Evolutionary conservation across 2,113 vertebrate genomes (phyloP), one percentile per base, ranked within the genome.

Genomic region (Zingel zingel): DNA sequence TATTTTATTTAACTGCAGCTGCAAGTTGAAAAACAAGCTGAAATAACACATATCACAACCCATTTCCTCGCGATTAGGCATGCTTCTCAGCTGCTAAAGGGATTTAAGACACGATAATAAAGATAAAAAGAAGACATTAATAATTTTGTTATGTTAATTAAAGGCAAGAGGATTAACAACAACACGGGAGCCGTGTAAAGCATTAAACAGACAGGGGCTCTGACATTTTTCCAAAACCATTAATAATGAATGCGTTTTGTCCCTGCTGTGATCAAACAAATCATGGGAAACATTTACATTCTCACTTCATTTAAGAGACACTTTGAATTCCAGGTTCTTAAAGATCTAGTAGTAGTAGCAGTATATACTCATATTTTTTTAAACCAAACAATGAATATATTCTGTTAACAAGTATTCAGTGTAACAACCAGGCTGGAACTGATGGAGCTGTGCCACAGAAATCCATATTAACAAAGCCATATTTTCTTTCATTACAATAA

Each of bases 71-170:
- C 66, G 84, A 95, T 95, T 94, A 92, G 91, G 65, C 92, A 94
- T 66, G 92, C 91, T 89, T 94, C 91, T 93, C 78, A 79, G 84
- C 81, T 48, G 68, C 93, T 95, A 95, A 95, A 90, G 81, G 90
- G 94, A 95, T 95, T 95, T 94, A 84, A 87, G 76, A 82, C 83
- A 91, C 33, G 91, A 94, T 95, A 93, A 94, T 91, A 86, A 83
- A 93, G 91, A 95, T 94, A 93, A 94, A 93, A 93, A 90, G 79
- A 79, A 92, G 85, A 91, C 93, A 94, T 94, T 95, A 93, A 94
- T 92, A 86, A 91, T 93, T 91, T 93, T 93, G 91, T 93, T 91
- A 88, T 92, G 91, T 94, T 95, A 95, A 95, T 96, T 95, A 95
- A 94, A 94, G 91, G 92, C 91, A 92, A 93, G 91, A 92, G 92